Evolutionary conservation across 2,888 invertebrate species (phyloP), one percentile per base, ranked within the genome.

Genomic region (Syrista parreyssii): DNA sequence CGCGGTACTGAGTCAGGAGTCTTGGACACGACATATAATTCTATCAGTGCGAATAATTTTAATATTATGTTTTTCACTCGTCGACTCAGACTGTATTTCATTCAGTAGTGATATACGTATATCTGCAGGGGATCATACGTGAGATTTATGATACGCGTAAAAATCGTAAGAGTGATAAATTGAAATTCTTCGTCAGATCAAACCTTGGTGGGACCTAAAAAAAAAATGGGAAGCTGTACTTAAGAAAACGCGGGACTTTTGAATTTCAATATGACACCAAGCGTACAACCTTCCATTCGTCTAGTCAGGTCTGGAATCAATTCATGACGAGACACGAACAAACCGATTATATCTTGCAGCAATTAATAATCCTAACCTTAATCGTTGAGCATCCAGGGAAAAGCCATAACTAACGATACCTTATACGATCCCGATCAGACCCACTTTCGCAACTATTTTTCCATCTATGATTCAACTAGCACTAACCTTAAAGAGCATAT

Each of bases 371-470:
- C 71, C 32, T 71, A 71, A 71, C 31, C 71, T 71, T 30, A 71
- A 71, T 71, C 71, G 4, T 12, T 32, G 12, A 71, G 71, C 31
- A 31, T 33, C 71, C 32, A 68, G n/a, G 72, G 32, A 35, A 40
- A 3, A 40, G 2, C 73, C 76, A 79, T 77, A 35, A 32, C 71
- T 33, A 33, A 30, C 71, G 71, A 30, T 33, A 11, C 71, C 71
- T 68, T 40, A 68, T 55, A 73, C 75, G 78, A 78, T 74, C 68
- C 71, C 80, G 79, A 79, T 77, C 77, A 68, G 78, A 75, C 81
- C 81, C 76, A 82, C 82, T 84, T 84, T 84, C 82, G 83, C 80
- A 79, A 82, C 55, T 74, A 82, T 80, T 84, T 84, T 80, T 79
- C 73, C 73, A 78, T 77, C 35, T 71, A 68, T 75, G 78, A 76